Percentiles rank a stretch among this genome's conserved stretches.
These are phyloP conservation scores for Lepetodrilus schrolli DNA, from an alignment of 2,888 invertebrate species.

Conservation along the genomic window DNA sequence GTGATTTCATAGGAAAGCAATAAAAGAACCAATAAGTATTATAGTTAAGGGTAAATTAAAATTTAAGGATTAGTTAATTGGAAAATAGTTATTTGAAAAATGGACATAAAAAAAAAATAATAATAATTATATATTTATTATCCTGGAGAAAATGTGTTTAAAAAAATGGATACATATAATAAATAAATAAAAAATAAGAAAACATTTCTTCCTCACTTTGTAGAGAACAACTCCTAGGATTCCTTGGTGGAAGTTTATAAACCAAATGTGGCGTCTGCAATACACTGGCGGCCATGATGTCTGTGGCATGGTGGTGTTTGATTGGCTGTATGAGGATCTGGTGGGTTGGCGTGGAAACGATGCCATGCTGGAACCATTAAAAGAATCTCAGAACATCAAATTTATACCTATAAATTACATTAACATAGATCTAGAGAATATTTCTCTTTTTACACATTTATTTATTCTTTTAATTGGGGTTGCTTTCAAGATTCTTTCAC, in stretches of 20 bases:
- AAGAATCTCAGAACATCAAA: background rate
- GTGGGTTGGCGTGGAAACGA: constrained; percentile 49
- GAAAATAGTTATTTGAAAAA: no score
- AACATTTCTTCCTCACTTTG: background rate
- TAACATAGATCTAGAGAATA: background rate
- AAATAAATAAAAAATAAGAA: no score
- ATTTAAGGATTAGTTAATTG: background rate
- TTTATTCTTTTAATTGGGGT: no score
- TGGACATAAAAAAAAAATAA: no score
- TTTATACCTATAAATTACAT: background rate
- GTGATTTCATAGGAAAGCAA: background rate
- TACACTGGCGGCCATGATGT: background rate
- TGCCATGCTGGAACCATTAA: constrained; percentile 47
- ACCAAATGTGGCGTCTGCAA: constrained; percentile 43
- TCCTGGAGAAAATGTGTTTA: background rate
- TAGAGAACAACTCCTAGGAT: background rate
- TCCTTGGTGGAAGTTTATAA: constrained; percentile 31
- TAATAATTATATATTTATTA: no score
- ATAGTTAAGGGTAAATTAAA: background rate
- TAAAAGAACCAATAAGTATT: background rate
- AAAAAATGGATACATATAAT: background rate
- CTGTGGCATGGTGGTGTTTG: constrained; percentile 39
- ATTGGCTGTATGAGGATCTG: constrained; percentile 57
- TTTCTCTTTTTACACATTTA: no score
- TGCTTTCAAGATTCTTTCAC: no score